phyloP scores from a whole-genome alignment of 2,797 vertebrate genomes.

The Neostethus bicornis region DNA sequence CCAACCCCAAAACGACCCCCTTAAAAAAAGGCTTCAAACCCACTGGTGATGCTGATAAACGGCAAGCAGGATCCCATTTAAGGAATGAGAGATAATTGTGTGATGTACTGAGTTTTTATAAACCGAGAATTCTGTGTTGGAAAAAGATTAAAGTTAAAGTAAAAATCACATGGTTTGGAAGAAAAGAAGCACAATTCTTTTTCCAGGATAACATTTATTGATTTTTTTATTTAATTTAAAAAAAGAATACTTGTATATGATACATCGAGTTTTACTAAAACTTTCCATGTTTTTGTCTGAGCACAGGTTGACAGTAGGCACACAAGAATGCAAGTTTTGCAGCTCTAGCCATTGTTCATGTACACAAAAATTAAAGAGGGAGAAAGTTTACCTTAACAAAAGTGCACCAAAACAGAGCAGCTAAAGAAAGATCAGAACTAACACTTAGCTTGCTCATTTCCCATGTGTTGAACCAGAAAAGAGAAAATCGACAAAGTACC shows the following conservation, averaged over 20 bases:
- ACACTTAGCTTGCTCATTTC: conserved; percentile 31
- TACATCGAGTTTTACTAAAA: conserved; percentile 77
- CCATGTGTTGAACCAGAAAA: conserved; percentile 19
- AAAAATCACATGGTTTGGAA: background rate
- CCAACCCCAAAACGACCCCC: conserved; percentile 19
- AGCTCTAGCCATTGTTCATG: conserved; percentile 64
- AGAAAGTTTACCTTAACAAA: conserved; percentile 41
- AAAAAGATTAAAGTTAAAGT: background rate
- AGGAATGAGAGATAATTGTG: conserved; percentile 26
- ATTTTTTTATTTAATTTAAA: conserved; percentile 79
- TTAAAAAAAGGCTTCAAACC: background rate
- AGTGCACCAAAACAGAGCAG: conserved; percentile 53
- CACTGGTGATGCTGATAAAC: conserved; percentile 44
- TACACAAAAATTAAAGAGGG: conserved; percentile 33
- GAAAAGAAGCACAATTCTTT: background rate
- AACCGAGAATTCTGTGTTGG: background rate
- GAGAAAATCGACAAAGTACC: conserved; percentile 25
- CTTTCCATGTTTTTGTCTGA: conserved; percentile 63
- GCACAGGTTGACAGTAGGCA: conserved; percentile 78
- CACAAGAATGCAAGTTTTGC: conserved; percentile 73
- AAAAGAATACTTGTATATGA: conserved; percentile 77
- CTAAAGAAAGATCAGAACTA: conserved; percentile 44
- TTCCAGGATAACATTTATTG: conserved; percentile 59
- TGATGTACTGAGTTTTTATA: conserved; percentile 4
- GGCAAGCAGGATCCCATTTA: conserved; percentile 12